These are phyloP conservation scores for Ceraclea dissimilis DNA, from an alignment of 2,888 invertebrate species.

Conservation along the genomic window DNA sequence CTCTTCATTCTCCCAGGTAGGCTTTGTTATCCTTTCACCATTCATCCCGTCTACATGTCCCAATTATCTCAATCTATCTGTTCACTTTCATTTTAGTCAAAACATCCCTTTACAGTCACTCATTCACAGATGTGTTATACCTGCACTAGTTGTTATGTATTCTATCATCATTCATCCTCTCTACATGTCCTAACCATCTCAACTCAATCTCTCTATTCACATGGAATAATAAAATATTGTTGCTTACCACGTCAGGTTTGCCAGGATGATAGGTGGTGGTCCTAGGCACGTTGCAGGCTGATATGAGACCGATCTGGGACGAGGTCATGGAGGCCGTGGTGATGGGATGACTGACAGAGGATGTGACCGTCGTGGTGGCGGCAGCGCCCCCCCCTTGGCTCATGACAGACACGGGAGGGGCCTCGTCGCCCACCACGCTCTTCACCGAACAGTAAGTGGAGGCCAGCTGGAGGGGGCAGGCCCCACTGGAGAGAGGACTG, in stretches of 20 bases:
- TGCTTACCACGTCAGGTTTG: slow-evolving; percentile 12
- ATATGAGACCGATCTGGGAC: slow-evolving; percentile 6
- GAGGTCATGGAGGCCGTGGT: slow-evolving; percentile 9
- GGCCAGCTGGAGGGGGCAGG: slow-evolving; percentile 39
- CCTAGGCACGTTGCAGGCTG: slow-evolving; percentile 3
- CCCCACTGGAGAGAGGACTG: not conserved
- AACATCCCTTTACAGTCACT: too few species aligned
- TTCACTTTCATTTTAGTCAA: too few species aligned
- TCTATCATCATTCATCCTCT: too few species aligned
- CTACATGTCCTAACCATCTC: too few species aligned
- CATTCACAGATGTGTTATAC: too few species aligned
- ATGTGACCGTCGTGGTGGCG: slow-evolving; percentile 8
- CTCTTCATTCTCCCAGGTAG: too few species aligned
- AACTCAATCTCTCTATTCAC: too few species aligned
- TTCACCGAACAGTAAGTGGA: slow-evolving; percentile 37
- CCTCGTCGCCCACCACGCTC: slow-evolving; percentile 32
- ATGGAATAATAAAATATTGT: too few species aligned
- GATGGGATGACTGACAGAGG: slow-evolving; percentile 7
- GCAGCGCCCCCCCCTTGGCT: not conserved
- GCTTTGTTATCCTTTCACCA: too few species aligned
- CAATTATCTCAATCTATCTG: too few species aligned
- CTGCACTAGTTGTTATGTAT: too few species aligned
- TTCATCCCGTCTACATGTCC: too few species aligned
- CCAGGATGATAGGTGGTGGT: slow-evolving; percentile 1
- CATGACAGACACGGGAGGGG: slow-evolving; percentile 6